Percentiles rank a stretch among this genome's conserved stretches.
Evolutionary conservation across 2,113 vertebrate species (phyloP).

Genomic region (Capreolus pygargus): DNA sequence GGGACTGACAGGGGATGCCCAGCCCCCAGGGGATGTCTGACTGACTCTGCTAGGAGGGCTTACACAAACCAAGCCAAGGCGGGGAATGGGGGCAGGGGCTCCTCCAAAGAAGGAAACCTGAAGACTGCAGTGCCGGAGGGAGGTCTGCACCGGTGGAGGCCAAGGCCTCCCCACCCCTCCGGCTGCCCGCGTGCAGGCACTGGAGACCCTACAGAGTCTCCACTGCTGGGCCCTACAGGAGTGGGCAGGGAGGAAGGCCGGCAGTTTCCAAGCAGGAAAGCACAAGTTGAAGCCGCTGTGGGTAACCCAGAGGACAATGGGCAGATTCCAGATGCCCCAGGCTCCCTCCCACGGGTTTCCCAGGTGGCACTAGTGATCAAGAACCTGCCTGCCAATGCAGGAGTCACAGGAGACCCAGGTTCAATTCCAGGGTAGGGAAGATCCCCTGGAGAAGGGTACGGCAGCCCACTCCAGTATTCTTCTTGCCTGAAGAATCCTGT

Average conservation of each 20-base stretch:
- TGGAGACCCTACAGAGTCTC: neutral
- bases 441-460: neutral
- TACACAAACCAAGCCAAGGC: neutral
- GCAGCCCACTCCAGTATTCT: neutral
- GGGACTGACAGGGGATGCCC: neutral
- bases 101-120: neutral
- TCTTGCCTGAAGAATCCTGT: neutral
- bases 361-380: neutral
- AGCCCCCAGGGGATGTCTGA: neutral
- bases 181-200: neutral
- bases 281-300: neutral
- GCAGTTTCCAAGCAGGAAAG: neutral
- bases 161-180: neutral
- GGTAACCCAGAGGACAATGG: rapidly evolving
- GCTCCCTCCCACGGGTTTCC: neutral
- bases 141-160: neutral
- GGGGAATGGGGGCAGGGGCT: neutral
- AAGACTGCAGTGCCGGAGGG: rapidly evolving
- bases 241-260: neutral
- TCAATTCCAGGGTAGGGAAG: neutral
- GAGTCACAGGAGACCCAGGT: neutral
- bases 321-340: neutral
- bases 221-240: neutral
- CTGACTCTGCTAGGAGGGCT: neutral
- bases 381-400: neutral